These are phyloP conservation scores for Aurelia sp. DNA, from an alignment of 30 jellyfish, hydroid and myxozoan genomes.

Conservation along the genomic window DNA sequence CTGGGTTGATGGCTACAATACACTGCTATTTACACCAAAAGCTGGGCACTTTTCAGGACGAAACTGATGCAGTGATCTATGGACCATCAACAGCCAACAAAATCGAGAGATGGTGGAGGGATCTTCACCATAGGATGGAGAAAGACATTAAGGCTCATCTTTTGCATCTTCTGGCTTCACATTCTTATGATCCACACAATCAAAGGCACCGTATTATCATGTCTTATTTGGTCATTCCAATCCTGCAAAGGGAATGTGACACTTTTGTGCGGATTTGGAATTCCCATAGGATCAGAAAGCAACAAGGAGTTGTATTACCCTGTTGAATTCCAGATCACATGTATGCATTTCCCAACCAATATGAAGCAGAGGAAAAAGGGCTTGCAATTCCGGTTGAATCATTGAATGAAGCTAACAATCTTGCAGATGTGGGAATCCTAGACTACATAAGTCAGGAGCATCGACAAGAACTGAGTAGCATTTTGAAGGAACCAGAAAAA, in stretches of 20 bases:
- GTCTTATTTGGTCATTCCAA: slow-evolving; percentile 48
- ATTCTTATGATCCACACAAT: slow-evolving; percentile 29
- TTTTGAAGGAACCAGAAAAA: no score
- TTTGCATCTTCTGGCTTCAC: background rate
- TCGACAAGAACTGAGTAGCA: no score
- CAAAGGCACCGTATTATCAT: slow-evolving; percentile 29
- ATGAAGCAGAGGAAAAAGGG: slow-evolving; percentile 41
- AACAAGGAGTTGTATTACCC: slow-evolving; percentile 32
- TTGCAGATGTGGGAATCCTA: no score
- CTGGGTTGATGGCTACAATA: slow-evolving; percentile 48
- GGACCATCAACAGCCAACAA: slow-evolving; percentile 46
- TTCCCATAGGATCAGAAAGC: slow-evolving; percentile 47
- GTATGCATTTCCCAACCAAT: slow-evolving; percentile 50
- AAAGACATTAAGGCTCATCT: slow-evolving; percentile 28
- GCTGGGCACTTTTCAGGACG: slow-evolving; percentile 19
- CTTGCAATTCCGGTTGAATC: no score
- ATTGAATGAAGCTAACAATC: no score
- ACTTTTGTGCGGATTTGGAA: slow-evolving; percentile 33
- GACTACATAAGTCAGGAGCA: no score
- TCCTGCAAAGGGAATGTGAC: slow-evolving; percentile 50
- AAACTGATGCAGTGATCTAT: slow-evolving; percentile 22
- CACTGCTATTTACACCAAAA: slow-evolving; percentile 37
- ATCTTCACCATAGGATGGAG: slow-evolving; percentile 45
- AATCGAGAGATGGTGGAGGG: slow-evolving; percentile 53
- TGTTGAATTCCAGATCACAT: slow-evolving; percentile 46